Base-by-base conservation (phyloP, 2,888 invertebrate genomes). In the Galerucella calmariensis region DNA sequence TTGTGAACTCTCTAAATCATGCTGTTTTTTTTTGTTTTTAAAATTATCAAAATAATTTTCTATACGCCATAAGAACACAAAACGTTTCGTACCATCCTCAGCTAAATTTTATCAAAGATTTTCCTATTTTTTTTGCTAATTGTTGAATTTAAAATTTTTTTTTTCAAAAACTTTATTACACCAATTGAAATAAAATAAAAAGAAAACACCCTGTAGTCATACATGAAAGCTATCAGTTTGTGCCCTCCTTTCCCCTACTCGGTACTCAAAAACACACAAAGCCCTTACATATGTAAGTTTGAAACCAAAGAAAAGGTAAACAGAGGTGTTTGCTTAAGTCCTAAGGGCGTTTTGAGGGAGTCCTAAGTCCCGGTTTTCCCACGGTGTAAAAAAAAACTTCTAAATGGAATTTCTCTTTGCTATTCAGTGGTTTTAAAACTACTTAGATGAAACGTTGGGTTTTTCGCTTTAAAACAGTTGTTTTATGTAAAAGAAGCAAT, bases 291-390 rank as follows among this genome's bases (percentile, higher is more conserved):
- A 6, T 44, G 63, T 46, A 59, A 48, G 59, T 61, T 27, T 16
- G 61, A 20, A 59, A 46, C 27, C 53, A 11, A 10, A 53, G 35
- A 48, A 59, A 69, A 61, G 69, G 69, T 69, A 69, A 69, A 69
- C 61, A 69, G 24, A 69, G 69, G 59, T 69, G 48, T 69, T 69
- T 69, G 46, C 48, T 65, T 11, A 65, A 65, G 63, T 46, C 63
- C 46, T 44, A n/a, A 11, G 46, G 63, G 63, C 63, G 14, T 65
- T 65, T 63, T 46, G 62, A 44, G 63, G 63, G 46, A 41, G 63
- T 16, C 16, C 16, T 20, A 46, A 41, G 63, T 35, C 63, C 46
- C 16, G 63, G 11, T 65, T 65, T 65, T 65, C 63, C 46, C 63
- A 65, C 63, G 63, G 20, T 20, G 16, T 16, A 44, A 65, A 16